Percentiles rank a stretch among this genome's conserved stretches.
These are phyloP conservation scores for Castor canadensis DNA, from an alignment of 2,113 vertebrate genomes.

Conservation along the genomic window DNA sequence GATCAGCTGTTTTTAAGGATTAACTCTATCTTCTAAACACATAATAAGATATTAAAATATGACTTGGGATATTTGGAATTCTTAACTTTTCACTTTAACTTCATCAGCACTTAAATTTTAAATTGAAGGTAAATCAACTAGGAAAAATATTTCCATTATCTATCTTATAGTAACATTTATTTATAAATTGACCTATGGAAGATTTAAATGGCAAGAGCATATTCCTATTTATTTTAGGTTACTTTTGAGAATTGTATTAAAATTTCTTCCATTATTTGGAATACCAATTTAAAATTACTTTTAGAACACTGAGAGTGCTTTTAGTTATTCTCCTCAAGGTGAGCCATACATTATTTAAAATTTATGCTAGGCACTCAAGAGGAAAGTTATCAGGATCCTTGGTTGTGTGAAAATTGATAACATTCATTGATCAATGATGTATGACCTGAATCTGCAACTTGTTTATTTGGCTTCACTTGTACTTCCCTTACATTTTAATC, in stretches of 20 bases:
- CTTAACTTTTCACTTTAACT: background rate
- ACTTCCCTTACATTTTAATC: slow-evolving; percentile 58
- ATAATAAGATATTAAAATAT: background rate
- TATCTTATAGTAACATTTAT: background rate
- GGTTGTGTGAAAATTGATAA: slow-evolving; percentile 63
- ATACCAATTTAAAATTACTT: slow-evolving; percentile 8
- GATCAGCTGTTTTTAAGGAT: background rate
- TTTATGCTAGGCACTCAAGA: slow-evolving; percentile 62
- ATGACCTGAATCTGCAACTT: slow-evolving; percentile 70
- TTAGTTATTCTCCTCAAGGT: slow-evolving; percentile 61
- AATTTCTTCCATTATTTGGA: background rate
- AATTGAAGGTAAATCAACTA: background rate
- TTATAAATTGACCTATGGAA: background rate
- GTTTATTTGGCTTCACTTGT: slow-evolving; percentile 50
- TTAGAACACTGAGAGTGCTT: slow-evolving; percentile 12
- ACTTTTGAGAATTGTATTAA: background rate
- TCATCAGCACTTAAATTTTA: background rate
- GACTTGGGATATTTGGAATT: background rate
- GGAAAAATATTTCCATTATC: background rate
- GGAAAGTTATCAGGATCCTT: slow-evolving; percentile 56
- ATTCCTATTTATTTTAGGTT: background rate
- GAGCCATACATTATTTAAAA: slow-evolving; percentile 64
- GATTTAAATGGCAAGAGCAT: background rate
- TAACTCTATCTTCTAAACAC: background rate
- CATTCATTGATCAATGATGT: slow-evolving; percentile 73